phyloP scores from a whole-genome alignment of 2,113 vertebrate genomes.

The Australoheros scitulus region DNA sequence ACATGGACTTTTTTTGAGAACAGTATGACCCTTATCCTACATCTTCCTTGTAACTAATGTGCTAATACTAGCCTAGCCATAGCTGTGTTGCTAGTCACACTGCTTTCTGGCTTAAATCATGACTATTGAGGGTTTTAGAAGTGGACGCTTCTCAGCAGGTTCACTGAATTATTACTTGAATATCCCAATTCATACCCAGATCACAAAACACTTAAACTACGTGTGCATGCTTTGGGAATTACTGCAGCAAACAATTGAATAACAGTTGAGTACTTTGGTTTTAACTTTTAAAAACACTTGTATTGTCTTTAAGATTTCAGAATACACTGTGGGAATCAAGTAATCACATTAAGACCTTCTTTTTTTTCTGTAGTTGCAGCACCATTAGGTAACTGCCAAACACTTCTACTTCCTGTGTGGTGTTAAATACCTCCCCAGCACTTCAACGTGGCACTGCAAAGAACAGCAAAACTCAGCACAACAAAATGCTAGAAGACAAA shows the following conservation, averaged over 20 bases:
- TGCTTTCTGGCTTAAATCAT: neutral
- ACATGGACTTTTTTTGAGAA: neutral
- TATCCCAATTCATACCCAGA: neutral
- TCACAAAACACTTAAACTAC: no score
- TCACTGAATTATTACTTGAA: neutral
- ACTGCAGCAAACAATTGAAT: neutral
- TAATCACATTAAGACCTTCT: neutral
- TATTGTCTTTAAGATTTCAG: neutral
- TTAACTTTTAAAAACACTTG: no score
- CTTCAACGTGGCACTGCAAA: neutral
- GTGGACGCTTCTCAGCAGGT: neutral
- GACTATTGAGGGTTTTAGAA: neutral
- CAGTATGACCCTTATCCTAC: no score
- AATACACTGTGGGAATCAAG: rapidly evolving
- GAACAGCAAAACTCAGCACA: neutral
- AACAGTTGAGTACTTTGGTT: neutral
- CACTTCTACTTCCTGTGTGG: neutral
- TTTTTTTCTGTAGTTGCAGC: neutral
- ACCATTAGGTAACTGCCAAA: neutral
- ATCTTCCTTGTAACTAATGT: no score
- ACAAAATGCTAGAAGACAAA: slow-evolving; percentile 10
- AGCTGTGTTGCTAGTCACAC: neutral
- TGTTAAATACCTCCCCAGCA: slow-evolving; percentile 19
- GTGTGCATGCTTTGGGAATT: neutral
- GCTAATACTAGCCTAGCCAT: no score